These are phyloP conservation scores for Julus scanicus DNA, from an alignment of 2,888 invertebrate genomes.

Conservation along the genomic window DNA sequence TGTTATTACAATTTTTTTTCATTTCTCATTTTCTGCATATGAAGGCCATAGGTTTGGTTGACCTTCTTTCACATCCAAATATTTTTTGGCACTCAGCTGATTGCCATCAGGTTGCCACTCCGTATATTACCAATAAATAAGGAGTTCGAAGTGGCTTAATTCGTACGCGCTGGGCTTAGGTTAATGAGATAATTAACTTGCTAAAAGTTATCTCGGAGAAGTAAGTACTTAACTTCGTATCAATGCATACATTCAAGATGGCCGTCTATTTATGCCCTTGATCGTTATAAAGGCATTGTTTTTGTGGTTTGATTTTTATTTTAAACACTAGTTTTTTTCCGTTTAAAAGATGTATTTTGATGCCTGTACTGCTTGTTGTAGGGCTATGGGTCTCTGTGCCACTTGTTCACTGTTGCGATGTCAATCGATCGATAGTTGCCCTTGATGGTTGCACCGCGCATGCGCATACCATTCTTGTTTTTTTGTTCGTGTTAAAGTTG, in stretches of 20 bases:
- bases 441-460: background rate
- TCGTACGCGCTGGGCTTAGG: background rate
- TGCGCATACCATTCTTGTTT: background rate
- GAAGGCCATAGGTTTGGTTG: background rate
- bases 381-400: conserved; percentile 28
- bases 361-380: background rate
- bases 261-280: background rate
- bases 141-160: background rate
- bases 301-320: background rate
- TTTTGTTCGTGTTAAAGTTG: background rate
- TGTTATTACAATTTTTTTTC: background rate
- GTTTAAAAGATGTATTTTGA: background rate
- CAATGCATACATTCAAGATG: background rate
- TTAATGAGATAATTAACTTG: background rate
- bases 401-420: conserved; percentile 22
- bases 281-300: background rate
- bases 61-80: background rate
- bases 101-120: background rate
- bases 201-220: background rate
- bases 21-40: background rate
- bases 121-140: conserved; percentile 11
- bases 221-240: no score
- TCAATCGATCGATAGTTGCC: background rate
- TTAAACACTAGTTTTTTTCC: background rate
- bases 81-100: background rate